phyloP scores from a whole-genome alignment of 2,113 vertebrate genomes.

The Fukomys damarensis region DNA sequence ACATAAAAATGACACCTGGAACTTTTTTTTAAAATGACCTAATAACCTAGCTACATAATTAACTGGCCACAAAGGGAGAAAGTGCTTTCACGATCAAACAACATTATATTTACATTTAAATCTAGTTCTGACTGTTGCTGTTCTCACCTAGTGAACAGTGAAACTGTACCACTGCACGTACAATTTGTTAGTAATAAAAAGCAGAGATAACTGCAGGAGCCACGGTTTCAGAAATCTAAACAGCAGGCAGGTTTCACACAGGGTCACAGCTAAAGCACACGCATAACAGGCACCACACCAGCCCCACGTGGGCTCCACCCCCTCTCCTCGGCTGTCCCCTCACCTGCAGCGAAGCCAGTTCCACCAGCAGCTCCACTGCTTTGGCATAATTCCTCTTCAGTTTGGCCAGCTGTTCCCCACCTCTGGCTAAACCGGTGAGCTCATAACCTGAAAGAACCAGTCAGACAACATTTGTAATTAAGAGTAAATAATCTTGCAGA shows the following conservation, averaged over 20 bases:
- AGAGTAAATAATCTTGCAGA: not conserved
- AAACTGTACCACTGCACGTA: not conserved
- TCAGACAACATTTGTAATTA: conserved; percentile 41
- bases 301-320: too few relatives aligned
- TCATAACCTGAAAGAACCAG: conserved; percentile 92
- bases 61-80: not conserved
- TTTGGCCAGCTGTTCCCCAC: conserved; percentile 97
- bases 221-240: conserved; percentile 1
- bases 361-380: conserved; percentile 98
- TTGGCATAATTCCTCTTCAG: conserved; percentile 99
- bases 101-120: not conserved
- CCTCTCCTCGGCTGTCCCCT: not conserved
- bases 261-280: not conserved
- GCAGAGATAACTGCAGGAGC: not conserved
- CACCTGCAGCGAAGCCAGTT: conserved; percentile 98
- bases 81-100: not conserved
- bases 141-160: not conserved
- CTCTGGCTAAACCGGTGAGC: conserved; percentile 96
- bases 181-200: not conserved
- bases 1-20: conserved; percentile 14
- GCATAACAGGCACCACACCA: not conserved
- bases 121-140: not conserved
- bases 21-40: not conserved
- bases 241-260: not conserved
- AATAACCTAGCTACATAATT: not conserved